Base-by-base conservation (phyloP, 2,888 invertebrate species). In the Napeogenes inachia region DNA sequence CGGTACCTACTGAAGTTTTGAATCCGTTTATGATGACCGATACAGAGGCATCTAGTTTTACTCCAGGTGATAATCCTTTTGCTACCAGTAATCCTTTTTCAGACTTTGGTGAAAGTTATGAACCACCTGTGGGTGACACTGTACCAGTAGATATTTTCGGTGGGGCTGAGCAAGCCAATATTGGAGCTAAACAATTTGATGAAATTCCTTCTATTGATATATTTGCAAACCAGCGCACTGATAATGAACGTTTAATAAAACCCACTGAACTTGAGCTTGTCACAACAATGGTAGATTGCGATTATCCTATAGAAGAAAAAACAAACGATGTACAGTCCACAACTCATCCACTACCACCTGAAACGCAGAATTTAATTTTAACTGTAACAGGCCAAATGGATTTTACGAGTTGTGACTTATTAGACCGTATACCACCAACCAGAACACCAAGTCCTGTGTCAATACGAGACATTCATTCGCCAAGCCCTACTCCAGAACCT, bases 311-410 rank as follows among this genome's bases (percentile, higher is more conserved):
- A 10, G 75, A 77, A n/a, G 76, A 75, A 3, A 78, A 79, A 56
- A 56, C 54, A 6, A 67, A 68, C 12, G 74, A 68, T 54, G 69
- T 72, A 13, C 87, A 85, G 2, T 92, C 92, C 47, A 87, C 92
- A 0, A 79, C 91, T 3, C 92, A 93, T 13, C 93, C 94, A 4
- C 92, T 95, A 32, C 93, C 95, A 0, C 93, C 94, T 67, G 95
- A 96, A 81, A 97, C 97, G 0, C 96, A 97, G 86, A 96, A 96
- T 76, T 88, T 97, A 32, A 94, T 97, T 56, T 92, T 95, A 70
- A 95, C 95, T 45, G 97, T 97, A 1, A 96, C 97, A 46, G 97
- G 96, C 2, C 96, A 96, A 61, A 93, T 97, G 94, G 96, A 97
- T 76, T 95, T 96, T 57, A 95, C 96, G 0, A 97, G 97, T 72